A percentile compares a stretch with the other conserved stretches of the same genome.
phyloP scores from a whole-genome alignment of 2,888 invertebrate genomes.

The Metallyticus violacea region DNA sequence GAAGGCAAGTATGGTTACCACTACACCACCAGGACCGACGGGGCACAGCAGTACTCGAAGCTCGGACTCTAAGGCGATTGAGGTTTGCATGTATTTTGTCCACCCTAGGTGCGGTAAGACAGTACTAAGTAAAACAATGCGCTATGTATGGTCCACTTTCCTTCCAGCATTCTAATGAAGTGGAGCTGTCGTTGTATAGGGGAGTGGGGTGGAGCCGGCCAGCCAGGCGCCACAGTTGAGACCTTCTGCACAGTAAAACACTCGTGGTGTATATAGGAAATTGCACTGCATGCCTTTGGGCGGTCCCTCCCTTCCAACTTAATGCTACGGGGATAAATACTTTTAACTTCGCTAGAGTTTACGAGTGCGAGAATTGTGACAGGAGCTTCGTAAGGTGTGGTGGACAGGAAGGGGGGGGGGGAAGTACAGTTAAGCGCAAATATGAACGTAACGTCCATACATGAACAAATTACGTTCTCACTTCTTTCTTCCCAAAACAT shows the following conservation, averaged over 20 bases:
- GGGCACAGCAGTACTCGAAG: no score
- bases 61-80: no score
- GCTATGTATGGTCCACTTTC: background rate
- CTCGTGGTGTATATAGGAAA: background rate
- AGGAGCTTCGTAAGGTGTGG: no score
- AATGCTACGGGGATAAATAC: background rate
- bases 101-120: no score
- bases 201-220: background rate
- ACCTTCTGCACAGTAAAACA: background rate
- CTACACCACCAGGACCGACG: no score
- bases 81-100: no score
- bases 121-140: background rate
- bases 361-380: background rate
- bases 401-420: no score
- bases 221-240: background rate
- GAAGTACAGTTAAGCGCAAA: no score
- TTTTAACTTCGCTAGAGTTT: background rate
- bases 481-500: no score
- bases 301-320: background rate
- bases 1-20: no score
- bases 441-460: no score
- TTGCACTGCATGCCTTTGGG: background rate
- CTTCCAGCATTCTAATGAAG: background rate
- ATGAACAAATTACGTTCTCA: no score
- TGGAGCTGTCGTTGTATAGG: background rate